phyloP scores from a whole-genome alignment of 2,888 invertebrate genomes.

The Prosapia bicincta region DNA sequence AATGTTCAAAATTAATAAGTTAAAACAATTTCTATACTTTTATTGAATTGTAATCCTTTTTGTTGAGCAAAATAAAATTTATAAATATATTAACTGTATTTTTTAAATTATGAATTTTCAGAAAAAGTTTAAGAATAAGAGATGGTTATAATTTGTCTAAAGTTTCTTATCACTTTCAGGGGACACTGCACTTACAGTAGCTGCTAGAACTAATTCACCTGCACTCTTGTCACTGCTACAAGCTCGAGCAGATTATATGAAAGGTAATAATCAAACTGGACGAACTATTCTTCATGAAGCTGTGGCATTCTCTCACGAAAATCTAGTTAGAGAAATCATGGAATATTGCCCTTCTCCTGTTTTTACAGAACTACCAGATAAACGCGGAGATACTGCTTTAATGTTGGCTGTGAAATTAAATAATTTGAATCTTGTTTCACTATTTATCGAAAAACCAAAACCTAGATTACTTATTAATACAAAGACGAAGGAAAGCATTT shows the following conservation, averaged over 20 bases:
- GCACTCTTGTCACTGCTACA: background rate
- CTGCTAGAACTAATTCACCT: background rate
- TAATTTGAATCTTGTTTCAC: background rate
- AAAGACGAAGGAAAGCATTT: slow-evolving; percentile 3
- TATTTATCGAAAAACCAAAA: background rate
- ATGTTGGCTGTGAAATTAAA: slow-evolving; percentile 2
- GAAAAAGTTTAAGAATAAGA: too few species aligned
- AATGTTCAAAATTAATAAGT: too few species aligned
- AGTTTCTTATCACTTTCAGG: background rate
- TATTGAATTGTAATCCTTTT: too few species aligned
- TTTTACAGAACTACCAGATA: background rate
- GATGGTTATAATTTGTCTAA: too few species aligned
- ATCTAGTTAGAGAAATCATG: background rate
- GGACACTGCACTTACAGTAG: slow-evolving; percentile 8
- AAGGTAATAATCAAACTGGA: background rate
- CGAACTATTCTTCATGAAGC: background rate
- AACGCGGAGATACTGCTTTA: slow-evolving; percentile 6
- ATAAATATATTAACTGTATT: too few species aligned
- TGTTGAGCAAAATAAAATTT: too few species aligned
- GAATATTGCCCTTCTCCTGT: background rate
- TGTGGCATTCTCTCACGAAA: background rate
- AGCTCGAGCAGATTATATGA: background rate
- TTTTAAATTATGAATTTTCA: too few species aligned
- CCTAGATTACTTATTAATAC: background rate
- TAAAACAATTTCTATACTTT: too few species aligned